Conservation (phyloP, 2,888 invertebrate genomes). For the Pollenia amentaria region DNA sequence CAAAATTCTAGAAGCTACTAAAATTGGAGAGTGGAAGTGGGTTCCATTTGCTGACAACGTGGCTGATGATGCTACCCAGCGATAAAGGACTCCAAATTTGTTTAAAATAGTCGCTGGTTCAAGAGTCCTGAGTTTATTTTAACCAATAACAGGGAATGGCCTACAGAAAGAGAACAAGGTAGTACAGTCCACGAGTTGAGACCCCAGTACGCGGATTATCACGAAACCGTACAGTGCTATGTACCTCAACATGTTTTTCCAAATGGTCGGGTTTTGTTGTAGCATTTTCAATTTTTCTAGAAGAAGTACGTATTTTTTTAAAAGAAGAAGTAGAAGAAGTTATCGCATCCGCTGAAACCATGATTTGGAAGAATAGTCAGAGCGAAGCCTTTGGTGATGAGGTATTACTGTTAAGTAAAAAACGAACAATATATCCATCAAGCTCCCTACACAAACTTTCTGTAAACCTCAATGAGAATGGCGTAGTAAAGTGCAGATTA, state of each 20-base stretch:
- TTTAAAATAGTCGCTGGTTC: too few species aligned
- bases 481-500: slow-evolving; percentile 42
- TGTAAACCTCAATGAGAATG: slow-evolving; percentile 46
- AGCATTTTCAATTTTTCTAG: neutral
- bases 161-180: too few species aligned
- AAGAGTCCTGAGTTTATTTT: too few species aligned
- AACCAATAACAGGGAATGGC: too few species aligned
- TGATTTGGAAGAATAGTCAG: neutral
- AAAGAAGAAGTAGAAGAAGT: neutral
- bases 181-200: neutral
- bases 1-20: too few species aligned
- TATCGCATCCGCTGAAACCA: neutral
- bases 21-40: too few species aligned
- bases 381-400: too few species aligned
- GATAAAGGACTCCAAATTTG: too few species aligned
- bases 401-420: neutral
- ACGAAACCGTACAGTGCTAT: neutral
- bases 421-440: neutral
- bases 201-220: neutral
- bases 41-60: too few species aligned
- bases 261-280: neutral
- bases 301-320: neutral
- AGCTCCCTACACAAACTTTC: too few species aligned
- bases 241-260: neutral
- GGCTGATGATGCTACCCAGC: slow-evolving; percentile 43